These are phyloP conservation scores for Urocitellus parryii DNA, from an alignment of 2,113 vertebrate genomes.

Conservation along the genomic window DNA sequence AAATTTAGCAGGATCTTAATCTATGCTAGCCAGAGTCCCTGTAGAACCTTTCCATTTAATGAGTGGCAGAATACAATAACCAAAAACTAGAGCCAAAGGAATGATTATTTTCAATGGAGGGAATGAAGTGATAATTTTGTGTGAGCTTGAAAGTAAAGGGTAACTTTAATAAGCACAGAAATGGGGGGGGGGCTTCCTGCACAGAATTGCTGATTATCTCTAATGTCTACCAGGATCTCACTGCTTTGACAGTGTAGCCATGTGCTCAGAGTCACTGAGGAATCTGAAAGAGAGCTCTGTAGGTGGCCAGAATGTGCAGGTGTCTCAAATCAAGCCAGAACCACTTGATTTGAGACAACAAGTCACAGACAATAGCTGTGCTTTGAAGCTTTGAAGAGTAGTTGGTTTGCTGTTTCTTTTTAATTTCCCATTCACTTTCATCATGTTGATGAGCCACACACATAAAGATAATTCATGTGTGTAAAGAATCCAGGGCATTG, in stretches of 20 bases:
- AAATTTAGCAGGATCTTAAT: neutral
- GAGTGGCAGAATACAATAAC: neutral
- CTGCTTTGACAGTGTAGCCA: too few species aligned
- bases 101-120: neutral
- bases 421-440: neutral
- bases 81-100: neutral
- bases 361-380: neutral
- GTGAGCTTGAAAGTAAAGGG: conserved; percentile 32
- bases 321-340: too few species aligned
- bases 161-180: neutral
- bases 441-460: neutral
- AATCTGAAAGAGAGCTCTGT: too few species aligned
- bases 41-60: conserved; percentile 5
- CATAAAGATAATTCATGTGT: neutral
- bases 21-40: neutral
- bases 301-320: too few species aligned
- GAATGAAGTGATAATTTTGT: conserved; percentile 47
- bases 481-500: conserved; percentile 21
- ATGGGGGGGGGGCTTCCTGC: neutral
- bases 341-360: too few species aligned
- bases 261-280: too few species aligned
- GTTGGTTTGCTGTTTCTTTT: neutral
- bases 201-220: conserved; percentile 9
- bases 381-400: neutral
- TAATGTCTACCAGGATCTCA: neutral